Percentiles rank a stretch among this genome's conserved stretches.
Evolutionary conservation across 30 jellyfish, hydroid and myxozoan genomes (phyloP).

Genomic region (Clytia hemisphaerica): DNA sequence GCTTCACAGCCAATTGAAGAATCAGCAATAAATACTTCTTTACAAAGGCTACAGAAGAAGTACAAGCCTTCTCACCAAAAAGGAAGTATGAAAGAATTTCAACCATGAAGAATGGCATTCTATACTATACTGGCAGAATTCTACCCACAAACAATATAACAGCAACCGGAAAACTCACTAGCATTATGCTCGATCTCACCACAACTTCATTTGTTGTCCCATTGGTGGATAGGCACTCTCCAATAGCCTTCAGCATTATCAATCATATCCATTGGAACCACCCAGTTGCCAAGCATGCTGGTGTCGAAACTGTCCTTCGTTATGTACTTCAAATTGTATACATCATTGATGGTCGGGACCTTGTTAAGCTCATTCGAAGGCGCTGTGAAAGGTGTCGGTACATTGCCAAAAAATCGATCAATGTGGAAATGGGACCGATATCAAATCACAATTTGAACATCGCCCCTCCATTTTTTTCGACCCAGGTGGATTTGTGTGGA

Average conservation of each 20-base stretch:
- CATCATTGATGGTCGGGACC: not conserved
- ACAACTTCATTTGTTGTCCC: not conserved
- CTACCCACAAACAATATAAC: not conserved
- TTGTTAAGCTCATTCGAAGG: not conserved
- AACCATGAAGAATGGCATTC: not conserved
- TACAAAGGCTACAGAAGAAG: conserved; percentile 2
- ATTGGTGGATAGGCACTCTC: conserved; percentile 4
- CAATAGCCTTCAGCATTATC: too few relatives aligned
- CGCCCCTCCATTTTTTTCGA: too few relatives aligned
- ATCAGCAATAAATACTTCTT: not conserved
- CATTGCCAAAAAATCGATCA: not conserved
- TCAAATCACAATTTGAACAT: too few relatives aligned
- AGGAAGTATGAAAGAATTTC: not conserved
- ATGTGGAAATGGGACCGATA: not conserved
- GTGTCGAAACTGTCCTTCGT: not conserved
- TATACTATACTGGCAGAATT: not conserved
- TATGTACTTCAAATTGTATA: not conserved
- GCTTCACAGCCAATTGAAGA: too few relatives aligned
- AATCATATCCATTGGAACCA: too few relatives aligned
- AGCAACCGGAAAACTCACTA: not conserved
- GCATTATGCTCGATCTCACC: too few relatives aligned
- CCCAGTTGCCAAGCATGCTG: too few relatives aligned
- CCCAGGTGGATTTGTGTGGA: not conserved
- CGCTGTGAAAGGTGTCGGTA: not conserved
- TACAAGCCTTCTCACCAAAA: too few relatives aligned